These are phyloP conservation scores for Phytoseiulus persimilis DNA, from an alignment of 2,888 invertebrate species.

Conservation along the genomic window DNA sequence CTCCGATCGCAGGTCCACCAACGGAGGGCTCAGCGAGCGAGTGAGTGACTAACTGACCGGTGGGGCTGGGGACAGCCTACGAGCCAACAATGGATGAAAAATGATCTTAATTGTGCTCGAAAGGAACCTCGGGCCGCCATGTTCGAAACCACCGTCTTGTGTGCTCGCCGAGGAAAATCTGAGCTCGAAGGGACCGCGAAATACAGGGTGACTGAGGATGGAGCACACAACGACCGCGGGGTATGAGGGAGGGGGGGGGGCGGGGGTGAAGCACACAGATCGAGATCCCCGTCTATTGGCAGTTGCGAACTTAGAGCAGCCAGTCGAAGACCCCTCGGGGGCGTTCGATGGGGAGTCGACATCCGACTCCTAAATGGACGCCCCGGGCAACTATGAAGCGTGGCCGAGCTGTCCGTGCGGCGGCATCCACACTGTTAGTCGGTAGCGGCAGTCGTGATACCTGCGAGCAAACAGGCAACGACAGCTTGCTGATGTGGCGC, in stretches of 20 bases:
- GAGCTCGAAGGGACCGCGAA: not conserved
- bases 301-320: not conserved
- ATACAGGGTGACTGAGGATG: not conserved
- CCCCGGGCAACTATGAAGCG: constrained; percentile 17
- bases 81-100: constrained; percentile 38
- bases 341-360: not conserved
- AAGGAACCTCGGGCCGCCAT: not conserved
- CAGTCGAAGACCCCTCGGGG: not conserved
- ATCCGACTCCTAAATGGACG: constrained; percentile 36
- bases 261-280: not conserved
- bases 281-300: not conserved
- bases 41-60: not conserved
- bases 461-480: not conserved
- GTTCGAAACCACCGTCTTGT: not conserved
- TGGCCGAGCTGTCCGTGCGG: not conserved
- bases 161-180: not conserved
- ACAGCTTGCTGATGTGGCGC: constrained; percentile 5
- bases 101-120: constrained; percentile 36
- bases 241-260: not conserved
- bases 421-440: not conserved
- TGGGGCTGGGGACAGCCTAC: not conserved
- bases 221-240: not conserved
- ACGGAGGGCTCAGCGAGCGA: not conserved
- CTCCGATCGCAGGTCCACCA: not conserved
- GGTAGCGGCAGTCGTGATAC: not conserved